phyloP scores from a whole-genome alignment of 2,113 vertebrate genomes.

The Montifringilla adamsi region DNA sequence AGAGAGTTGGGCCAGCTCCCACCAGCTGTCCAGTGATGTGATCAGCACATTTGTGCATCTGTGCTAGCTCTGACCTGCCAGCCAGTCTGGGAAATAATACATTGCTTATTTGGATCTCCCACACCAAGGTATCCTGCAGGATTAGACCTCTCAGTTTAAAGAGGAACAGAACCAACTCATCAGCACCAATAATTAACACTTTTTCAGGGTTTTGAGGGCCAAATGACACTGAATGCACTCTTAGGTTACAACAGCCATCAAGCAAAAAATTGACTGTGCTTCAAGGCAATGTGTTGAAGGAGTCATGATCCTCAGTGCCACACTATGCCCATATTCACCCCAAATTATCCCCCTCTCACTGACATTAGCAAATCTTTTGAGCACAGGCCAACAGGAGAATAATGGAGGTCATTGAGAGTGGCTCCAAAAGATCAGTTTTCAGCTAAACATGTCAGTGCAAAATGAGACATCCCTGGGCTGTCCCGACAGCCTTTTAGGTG shows the following conservation, averaged over 20 bases:
- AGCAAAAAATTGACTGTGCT: background rate
- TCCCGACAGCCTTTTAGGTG: background rate
- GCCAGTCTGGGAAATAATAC: background rate
- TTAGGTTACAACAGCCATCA: background rate
- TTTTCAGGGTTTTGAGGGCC: background rate
- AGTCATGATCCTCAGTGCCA: background rate
- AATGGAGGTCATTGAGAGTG: accelerated
- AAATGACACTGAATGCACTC: background rate
- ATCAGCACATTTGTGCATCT: background rate
- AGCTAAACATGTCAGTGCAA: background rate
- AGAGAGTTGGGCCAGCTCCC: background rate
- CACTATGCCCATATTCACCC: background rate
- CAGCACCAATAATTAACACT: background rate
- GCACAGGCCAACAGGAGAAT: background rate
- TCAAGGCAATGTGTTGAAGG: background rate
- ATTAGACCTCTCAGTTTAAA: background rate
- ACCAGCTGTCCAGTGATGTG: background rate
- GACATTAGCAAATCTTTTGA: background rate
- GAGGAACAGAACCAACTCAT: background rate
- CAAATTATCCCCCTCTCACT: background rate
- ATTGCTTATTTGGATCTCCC: background rate
- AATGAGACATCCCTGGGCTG: background rate
- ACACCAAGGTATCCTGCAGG: background rate
- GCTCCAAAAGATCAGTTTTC: background rate
- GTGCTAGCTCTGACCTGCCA: background rate